Conservation (phyloP, 2,797 vertebrate species). For the Melanitta fusca region DNA sequence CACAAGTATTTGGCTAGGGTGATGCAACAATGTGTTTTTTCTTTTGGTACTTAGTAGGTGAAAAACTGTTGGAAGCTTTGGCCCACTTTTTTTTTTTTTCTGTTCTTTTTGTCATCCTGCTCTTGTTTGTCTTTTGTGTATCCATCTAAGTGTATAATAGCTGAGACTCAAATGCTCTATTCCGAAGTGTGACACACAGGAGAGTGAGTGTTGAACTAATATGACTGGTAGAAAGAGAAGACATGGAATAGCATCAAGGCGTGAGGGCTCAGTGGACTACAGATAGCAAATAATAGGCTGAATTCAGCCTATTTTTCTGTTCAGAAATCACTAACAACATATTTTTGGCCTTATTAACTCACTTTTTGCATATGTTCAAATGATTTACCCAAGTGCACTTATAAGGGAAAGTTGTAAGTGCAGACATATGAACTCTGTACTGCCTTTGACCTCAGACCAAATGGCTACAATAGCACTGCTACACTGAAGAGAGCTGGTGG, state of each 20-base stretch:
- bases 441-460: background rate
- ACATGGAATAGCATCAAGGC: background rate
- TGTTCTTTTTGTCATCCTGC: background rate
- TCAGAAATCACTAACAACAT: background rate
- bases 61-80: constrained; percentile 17
- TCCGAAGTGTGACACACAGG: background rate
- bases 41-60: background rate
- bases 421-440: background rate
- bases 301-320: background rate
- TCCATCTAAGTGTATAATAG: background rate
- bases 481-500: background rate
- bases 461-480: accelerated
- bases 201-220: background rate
- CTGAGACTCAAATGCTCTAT: background rate
- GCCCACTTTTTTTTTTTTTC: background rate
- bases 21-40: background rate
- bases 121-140: background rate
- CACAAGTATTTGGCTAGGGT: background rate
- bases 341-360: background rate
- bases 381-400: background rate
- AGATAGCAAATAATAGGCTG: background rate
- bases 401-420: background rate
- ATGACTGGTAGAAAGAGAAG: background rate
- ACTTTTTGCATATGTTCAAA: background rate
- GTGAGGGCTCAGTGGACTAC: background rate